Conservation (phyloP, 1,140 invertebrate genomes). For the Charaxes varanes region DNA sequence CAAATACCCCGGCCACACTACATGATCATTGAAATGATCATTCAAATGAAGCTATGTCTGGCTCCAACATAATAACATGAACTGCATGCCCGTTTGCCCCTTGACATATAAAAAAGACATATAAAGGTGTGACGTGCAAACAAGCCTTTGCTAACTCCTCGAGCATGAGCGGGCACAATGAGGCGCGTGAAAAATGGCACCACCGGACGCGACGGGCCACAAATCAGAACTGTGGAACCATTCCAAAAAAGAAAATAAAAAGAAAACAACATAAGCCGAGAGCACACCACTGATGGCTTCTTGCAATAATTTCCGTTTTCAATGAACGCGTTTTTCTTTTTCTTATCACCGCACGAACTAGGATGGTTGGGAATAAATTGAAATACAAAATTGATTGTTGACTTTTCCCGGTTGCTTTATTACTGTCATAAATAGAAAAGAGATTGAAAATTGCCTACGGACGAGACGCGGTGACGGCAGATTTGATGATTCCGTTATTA, state of each 20-base stretch:
- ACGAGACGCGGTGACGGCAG: slow-evolving; percentile 38
- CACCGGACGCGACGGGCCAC: slow-evolving; percentile 39
- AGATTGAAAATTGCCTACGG: slow-evolving; percentile 71
- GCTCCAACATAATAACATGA: too few species aligned
- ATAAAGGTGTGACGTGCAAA: slow-evolving; percentile 37
- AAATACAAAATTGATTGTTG: slow-evolving; percentile 76
- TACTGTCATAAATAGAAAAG: slow-evolving; percentile 72
- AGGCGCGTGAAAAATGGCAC: slow-evolving; percentile 54
- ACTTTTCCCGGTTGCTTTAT: slow-evolving; percentile 72
- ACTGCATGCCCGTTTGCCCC: too few species aligned
- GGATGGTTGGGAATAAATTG: slow-evolving; percentile 73
- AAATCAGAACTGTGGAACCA: slow-evolving; percentile 60
- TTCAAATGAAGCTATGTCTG: too few species aligned
- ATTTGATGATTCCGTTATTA: slow-evolving; percentile 51
- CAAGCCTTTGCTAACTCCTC: slow-evolving; percentile 33
- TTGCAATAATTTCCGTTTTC: slow-evolving; percentile 75
- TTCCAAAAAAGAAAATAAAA: slow-evolving; percentile 40
- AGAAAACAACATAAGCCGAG: slow-evolving; percentile 48
- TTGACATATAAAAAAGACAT: slow-evolving; percentile 16
- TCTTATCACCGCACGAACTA: slow-evolving; percentile 71
- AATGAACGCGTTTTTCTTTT: slow-evolving; percentile 73
- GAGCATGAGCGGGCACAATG: slow-evolving; percentile 49
- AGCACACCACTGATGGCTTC: slow-evolving; percentile 70
- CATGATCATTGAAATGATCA: too few species aligned
- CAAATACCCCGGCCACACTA: too few species aligned